Evolutionary conservation across 2,888 invertebrate genomes (phyloP).

Genomic region (Cheilosia impressa): DNA sequence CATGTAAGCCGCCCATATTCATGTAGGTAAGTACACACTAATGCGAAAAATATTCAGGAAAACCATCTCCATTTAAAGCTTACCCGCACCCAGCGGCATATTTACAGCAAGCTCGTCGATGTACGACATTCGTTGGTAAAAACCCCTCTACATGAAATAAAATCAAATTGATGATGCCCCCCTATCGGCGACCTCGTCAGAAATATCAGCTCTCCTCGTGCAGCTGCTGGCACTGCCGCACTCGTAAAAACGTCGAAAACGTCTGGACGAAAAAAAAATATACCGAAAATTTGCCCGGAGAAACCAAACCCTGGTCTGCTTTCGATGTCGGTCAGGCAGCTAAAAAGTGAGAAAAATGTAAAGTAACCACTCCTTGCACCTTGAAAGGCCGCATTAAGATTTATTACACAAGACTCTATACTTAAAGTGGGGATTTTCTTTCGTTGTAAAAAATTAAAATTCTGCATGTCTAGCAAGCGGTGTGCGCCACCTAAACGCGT

Average conservation of each 20-base stretch:
- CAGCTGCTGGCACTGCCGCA: constrained; percentile 21
- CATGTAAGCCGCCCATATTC: too few relatives aligned
- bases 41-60: background rate
- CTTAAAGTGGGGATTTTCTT: background rate
- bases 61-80: constrained; percentile 4
- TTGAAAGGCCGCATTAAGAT: constrained; percentile 52
- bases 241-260: constrained; percentile 44
- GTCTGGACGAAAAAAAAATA: background rate
- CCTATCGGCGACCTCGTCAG: constrained; percentile 14
- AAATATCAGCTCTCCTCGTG: constrained; percentile 30
- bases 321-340: constrained; percentile 23
- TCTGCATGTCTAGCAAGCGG: constrained; percentile 38
- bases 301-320: constrained; percentile 16
- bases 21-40: background rate
- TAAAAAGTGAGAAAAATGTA: constrained; percentile 7
- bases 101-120: constrained; percentile 53
- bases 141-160: constrained; percentile 44
- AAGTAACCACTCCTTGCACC: constrained; percentile 49
- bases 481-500: constrained; percentile 22
- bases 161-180: constrained; percentile 48
- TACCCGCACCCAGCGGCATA: constrained; percentile 5
- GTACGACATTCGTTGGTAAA: constrained; percentile 42
- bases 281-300: constrained; percentile 14
- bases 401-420: constrained; percentile 39
- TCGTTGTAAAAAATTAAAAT: constrained; percentile 40